Base-by-base conservation (phyloP, 2,113 vertebrate species). In the Oryzias javanicus region DNA sequence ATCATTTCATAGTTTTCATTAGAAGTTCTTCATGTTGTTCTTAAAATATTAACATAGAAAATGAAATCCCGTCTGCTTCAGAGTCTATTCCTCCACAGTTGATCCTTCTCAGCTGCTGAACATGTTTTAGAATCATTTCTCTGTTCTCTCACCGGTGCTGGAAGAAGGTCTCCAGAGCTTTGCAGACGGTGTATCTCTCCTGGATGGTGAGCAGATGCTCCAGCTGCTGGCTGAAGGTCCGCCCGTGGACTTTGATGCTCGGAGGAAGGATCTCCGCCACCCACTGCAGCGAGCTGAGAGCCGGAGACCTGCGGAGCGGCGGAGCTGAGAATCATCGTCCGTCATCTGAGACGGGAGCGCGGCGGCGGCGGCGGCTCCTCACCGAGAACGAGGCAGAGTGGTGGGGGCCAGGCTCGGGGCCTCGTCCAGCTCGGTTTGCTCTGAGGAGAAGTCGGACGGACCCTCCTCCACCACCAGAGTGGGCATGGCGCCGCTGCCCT, bases 211-310 rank as follows among this genome's bases (percentile, higher is more conserved):
- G 93, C 55, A 98, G 91, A 60, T 97, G 97, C 64, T 99, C 96
- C 87, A 99, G 92, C 88, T 98, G 97, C 89, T 99, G 97, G 58
- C 92, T 93, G 90, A 99, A 99, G 41, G 95, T 98, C 72, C 94
- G 91, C 1, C 97, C 97, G 42, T 98, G 95, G 16, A 99, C 95
- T 55, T 93, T 95, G 82, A 99, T 98, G 88, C 95, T 98, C 60
- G 95, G 94, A 0, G 97, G 97, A 51, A 98, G 92, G 49, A 99
- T 98, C 85, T 99, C 96, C 1, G 96, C 95, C 3, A 98, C 95
- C 96, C 97, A 98, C 89, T 97, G 97, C 82, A 99, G 90, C 29
- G 97, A 98, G 40, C 94, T 97, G 80, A 99, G 94, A 3, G 94
- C 93, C 0, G 96, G 96, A 22, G 95, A 93, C 14, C 92, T 92